These are phyloP conservation scores for Dicyrtomina minuta DNA, from an alignment of 2,888 invertebrate genomes.

Conservation along the genomic window DNA sequence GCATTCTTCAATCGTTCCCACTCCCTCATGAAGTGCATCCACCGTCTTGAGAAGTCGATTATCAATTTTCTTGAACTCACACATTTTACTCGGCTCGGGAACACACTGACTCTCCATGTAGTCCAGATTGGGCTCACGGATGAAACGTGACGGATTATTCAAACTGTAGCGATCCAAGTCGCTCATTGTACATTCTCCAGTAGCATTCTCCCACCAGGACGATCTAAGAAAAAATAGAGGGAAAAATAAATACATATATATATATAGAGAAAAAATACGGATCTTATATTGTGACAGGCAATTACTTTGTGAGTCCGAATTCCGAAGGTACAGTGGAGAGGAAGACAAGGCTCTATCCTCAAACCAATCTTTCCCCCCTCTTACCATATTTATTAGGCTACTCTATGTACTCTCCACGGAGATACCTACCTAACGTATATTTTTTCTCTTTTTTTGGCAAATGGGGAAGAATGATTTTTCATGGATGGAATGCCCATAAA, in stretches of 20 bases:
- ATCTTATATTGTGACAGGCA: not conserved
- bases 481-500: too few species aligned
- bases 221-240: conserved; percentile 55
- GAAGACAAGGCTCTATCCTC: too few species aligned
- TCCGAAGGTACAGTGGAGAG: too few species aligned
- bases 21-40: conserved; percentile 56
- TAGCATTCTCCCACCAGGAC: conserved; percentile 55
- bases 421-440: too few species aligned
- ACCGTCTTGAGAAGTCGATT: conserved; percentile 56
- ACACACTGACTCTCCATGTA: conserved; percentile 59
- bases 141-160: conserved; percentile 46
- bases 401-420: too few species aligned
- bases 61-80: conserved; percentile 56
- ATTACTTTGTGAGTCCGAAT: not conserved
- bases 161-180: conserved; percentile 57
- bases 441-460: too few species aligned
- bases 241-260: conserved; percentile 18
- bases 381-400: too few species aligned
- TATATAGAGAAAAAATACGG: not conserved
- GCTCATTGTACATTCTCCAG: conserved; percentile 56
- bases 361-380: too few species aligned
- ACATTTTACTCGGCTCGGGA: conserved; percentile 56
- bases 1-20: conserved; percentile 56
- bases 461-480: too few species aligned
- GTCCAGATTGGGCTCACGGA: conserved; percentile 53